These are phyloP conservation scores for Calidris pygmaea DNA, from an alignment of 2,113 vertebrate genomes.

Conservation along the genomic window DNA sequence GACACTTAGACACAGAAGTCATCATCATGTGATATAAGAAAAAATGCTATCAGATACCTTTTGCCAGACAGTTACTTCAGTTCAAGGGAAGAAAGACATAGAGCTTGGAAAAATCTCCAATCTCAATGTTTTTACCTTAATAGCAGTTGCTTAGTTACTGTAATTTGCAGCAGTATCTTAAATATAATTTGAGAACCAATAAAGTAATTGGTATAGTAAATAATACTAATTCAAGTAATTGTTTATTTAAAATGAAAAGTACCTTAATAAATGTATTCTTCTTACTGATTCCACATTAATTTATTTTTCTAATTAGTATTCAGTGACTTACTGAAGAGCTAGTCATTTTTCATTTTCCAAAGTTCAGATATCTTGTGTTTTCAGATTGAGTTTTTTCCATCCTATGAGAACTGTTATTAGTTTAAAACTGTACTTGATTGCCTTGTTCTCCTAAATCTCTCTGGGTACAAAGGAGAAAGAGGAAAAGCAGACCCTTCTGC, in stretches of 20 bases:
- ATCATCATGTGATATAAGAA: not conserved
- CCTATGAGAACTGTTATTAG: not conserved
- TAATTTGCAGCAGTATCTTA: not conserved
- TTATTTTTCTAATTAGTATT: conserved; percentile 27
- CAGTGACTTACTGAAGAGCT: not conserved
- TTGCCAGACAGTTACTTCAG: not conserved
- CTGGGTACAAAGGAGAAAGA: not conserved
- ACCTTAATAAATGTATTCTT: not conserved
- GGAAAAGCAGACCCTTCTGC: not conserved
- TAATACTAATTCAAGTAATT: not conserved
- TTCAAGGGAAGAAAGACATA: not conserved
- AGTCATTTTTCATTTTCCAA: not conserved
- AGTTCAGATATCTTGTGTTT: not conserved
- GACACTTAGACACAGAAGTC: not conserved
- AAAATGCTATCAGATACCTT: not conserved
- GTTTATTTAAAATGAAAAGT: conserved; percentile 8
- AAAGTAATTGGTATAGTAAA: not conserved
- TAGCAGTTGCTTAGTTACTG: not conserved
- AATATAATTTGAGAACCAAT: not conserved
- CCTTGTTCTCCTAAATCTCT: not conserved
- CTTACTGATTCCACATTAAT: not conserved
- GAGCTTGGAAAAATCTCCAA: not conserved
- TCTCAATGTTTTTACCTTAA: not conserved
- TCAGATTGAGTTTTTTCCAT: not conserved
- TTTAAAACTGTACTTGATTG: not conserved